These are phyloP conservation scores for Diadema setosum DNA, from an alignment of 35 echinoderm and acorn worm genomes.

Conservation along the genomic window DNA sequence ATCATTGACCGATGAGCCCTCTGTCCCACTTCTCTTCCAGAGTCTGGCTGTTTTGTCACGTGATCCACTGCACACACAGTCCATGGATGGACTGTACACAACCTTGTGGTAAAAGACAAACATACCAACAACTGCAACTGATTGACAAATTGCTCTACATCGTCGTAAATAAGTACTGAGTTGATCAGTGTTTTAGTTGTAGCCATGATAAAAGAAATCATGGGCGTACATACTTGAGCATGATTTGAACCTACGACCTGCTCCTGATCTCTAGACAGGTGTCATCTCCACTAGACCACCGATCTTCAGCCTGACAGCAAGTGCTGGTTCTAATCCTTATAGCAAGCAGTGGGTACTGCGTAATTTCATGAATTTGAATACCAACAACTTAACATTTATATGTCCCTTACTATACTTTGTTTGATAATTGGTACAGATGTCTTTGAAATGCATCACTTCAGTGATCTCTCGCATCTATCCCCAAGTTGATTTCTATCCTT, in stretches of 20 bases:
- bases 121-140: not conserved
- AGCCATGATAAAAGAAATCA: too few species aligned
- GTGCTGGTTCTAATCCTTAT: too few species aligned
- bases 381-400: not conserved
- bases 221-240: too few species aligned
- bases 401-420: not conserved
- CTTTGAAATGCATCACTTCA: too few species aligned
- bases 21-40: slow-evolving; percentile 63
- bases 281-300: too few species aligned
- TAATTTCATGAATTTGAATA: not conserved
- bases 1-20: not conserved
- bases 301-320: too few species aligned
- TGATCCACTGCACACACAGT: slow-evolving; percentile 82
- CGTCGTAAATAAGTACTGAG: too few species aligned
- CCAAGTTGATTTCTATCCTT: too few species aligned
- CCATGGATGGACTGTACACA: slow-evolving; percentile 28
- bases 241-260: not conserved
- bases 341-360: too few species aligned
- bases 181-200: too few species aligned
- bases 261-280: not conserved
- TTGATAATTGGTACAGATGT: not conserved
- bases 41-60: slow-evolving; percentile 80
- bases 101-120: slow-evolving; percentile 38
- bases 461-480: too few species aligned
- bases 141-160: too few species aligned